Evolutionary conservation across 2,888 invertebrate species (phyloP).

Genomic region (Parnassius glacialis): DNA sequence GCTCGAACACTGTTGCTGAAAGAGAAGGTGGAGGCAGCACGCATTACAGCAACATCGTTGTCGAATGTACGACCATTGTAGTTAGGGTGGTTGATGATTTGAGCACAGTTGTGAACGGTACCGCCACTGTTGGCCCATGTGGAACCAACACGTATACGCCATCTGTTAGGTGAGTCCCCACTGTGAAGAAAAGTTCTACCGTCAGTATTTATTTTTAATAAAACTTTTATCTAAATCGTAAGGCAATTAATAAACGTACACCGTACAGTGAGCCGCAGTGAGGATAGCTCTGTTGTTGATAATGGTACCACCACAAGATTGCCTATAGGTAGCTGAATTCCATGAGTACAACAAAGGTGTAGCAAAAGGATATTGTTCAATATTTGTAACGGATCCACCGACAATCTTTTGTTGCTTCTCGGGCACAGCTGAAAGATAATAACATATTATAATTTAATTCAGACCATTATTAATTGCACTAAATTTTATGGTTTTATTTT

Average conservation of each 20-base stretch:
- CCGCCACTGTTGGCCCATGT: slow-evolving; percentile 37
- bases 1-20: slow-evolving; percentile 36
- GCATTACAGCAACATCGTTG: slow-evolving; percentile 49
- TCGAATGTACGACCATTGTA: slow-evolving; percentile 35
- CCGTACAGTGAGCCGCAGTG: slow-evolving; percentile 40
- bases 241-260: slow-evolving; percentile 29
- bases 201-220: too few species aligned
- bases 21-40: slow-evolving; percentile 31
- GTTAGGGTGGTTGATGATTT: slow-evolving; percentile 35
- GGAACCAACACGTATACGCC: slow-evolving; percentile 40
- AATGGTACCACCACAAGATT: slow-evolving; percentile 39
- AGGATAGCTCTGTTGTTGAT: slow-evolving; percentile 37
- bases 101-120: slow-evolving; percentile 24
- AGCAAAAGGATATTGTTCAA: slow-evolving; percentile 33
- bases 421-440: slow-evolving; percentile 6
- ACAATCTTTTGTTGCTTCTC: slow-evolving; percentile 31
- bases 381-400: slow-evolving; percentile 34
- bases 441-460: slow-evolving; percentile 22
- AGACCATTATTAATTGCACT: too few species aligned
- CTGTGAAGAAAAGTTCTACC: slow-evolving; percentile 7
- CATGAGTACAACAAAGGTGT: slow-evolving; percentile 30
- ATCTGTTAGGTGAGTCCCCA: slow-evolving; percentile 31
- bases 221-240: too few species aligned
- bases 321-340: slow-evolving; percentile 28
- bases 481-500: too few species aligned